These are phyloP conservation scores for Caerostris darwini DNA, from an alignment of 1,140 invertebrate species.

Conservation along the genomic window DNA sequence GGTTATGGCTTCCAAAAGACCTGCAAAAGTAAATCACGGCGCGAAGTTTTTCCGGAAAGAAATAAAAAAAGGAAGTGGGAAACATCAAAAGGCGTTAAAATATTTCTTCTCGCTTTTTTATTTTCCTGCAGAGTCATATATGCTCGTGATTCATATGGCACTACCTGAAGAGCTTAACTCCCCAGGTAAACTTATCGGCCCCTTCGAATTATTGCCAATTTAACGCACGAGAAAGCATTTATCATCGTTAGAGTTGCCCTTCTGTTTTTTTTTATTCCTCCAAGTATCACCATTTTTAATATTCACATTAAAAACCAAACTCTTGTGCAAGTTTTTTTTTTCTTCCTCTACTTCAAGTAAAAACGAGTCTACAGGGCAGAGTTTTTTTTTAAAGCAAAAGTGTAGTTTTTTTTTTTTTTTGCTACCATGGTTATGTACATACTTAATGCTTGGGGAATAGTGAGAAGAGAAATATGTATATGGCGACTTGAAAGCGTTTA, in stretches of 20 bases:
- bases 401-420: not conserved
- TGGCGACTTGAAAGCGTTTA: not conserved
- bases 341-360: not conserved
- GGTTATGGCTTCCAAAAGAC: not conserved
- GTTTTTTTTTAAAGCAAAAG: not conserved
- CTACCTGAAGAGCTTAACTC: not conserved
- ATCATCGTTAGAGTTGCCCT: slow-evolving; percentile 22
- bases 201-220: slow-evolving; percentile 32
- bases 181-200: slow-evolving; percentile 3
- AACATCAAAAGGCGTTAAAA: not conserved
- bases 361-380: not conserved
- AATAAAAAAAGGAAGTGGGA: not conserved
- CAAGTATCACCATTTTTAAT: slow-evolving; percentile 25
- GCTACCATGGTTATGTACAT: not conserved
- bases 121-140: not conserved
- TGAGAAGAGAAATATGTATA: not conserved
- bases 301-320: not conserved
- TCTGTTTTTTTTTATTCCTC: not conserved
- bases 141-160: not conserved
- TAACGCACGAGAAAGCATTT: not conserved
- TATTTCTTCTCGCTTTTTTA: not conserved
- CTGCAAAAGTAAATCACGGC: not conserved
- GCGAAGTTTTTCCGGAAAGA: not conserved
- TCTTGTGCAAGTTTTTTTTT: slow-evolving; percentile 1
- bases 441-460: not conserved